Percentiles rank a stretch among this genome's conserved stretches.
These are phyloP conservation scores for Seladonia tumulorum DNA, from an alignment of 2,888 invertebrate species.

Conservation along the genomic window DNA sequence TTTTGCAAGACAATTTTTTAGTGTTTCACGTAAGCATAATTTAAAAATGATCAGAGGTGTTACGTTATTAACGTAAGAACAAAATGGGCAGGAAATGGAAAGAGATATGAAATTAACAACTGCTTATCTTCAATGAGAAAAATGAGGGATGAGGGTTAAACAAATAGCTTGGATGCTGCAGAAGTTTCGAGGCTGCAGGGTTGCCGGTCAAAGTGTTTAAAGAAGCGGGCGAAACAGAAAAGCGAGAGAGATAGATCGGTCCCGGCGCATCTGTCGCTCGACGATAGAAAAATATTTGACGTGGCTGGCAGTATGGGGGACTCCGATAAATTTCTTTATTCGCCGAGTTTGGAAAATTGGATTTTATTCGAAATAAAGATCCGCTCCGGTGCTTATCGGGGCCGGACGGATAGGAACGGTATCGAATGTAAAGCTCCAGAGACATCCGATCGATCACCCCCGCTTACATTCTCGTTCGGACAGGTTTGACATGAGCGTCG, in stretches of 20 bases:
- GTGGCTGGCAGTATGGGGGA: constrained; percentile 4
- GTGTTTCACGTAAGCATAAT: too few relatives aligned
- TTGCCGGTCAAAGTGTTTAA: not conserved
- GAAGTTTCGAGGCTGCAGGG: not conserved
- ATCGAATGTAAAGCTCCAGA: constrained; percentile 61
- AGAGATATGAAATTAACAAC: too few relatives aligned
- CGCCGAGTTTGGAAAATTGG: constrained; percentile 55
- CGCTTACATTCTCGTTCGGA: constrained; percentile 56
- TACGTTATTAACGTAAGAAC: too few relatives aligned
- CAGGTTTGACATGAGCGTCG: constrained; percentile 57
- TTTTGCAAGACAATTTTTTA: too few relatives aligned
- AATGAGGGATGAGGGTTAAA: not conserved
- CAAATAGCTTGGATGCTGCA: not conserved
- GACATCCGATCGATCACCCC: constrained; percentile 57
- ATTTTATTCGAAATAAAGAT: constrained; percentile 59
- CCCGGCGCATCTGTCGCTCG: not conserved
- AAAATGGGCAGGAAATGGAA: too few relatives aligned
- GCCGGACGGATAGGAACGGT: constrained; percentile 48
- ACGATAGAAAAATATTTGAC: constrained; percentile 54
- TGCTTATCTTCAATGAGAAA: too few relatives aligned
- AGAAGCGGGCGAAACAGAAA: not conserved
- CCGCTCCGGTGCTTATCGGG: constrained; percentile 59
- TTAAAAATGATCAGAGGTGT: too few relatives aligned
- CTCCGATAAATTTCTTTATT: constrained; percentile 53
- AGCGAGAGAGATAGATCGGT: not conserved